Base-by-base conservation (phyloP, 1,140 invertebrate genomes). In the Pseudomyrmex pallidus region DNA sequence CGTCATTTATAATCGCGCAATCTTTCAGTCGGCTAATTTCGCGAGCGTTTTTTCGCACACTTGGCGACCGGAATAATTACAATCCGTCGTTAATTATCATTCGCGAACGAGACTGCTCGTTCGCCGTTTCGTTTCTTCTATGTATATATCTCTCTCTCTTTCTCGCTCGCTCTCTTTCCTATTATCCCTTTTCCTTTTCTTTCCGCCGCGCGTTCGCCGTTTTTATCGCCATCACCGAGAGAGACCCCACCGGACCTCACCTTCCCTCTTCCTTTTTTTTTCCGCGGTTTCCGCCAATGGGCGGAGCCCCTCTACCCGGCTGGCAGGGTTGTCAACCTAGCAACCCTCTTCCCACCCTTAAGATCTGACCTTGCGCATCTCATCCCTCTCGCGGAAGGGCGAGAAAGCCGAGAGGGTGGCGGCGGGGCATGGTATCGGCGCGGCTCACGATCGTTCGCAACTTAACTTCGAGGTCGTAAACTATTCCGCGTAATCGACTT, bases 271-370 rank as follows among this genome's bases (percentile, higher is more conserved):
- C 44, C 66, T 76, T 89, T 89, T 89, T 89, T 89, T 89, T 80
- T 83, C 68, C 88, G 77, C 74, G 83, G 88, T 89, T 87, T 87
- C 85, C 85, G 70, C 89, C 88, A 89, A 89, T 92, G 90, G 91
- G 91, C 91, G 91, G 91, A 92, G 91, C 88, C 77, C 83, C 85
- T 78, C 67, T 80, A 66, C 76, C 66, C 76, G 84, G 88, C 86
- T 73, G 84, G 73, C 87, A 85, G 84, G 88, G 87, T 88, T 91
- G 90, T 88, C 90, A 92, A 87, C 87, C 85, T 88, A 92, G 89
- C 90, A 91, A 91, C 89, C 87, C 90, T 89, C 90, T 87, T 89
- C 86, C 89, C 90, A 89, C 90, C 85, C 88, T 90, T 88, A 86
- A 87, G 80, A 78, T 90, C 89, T 89, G 88, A 91, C 89, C 90